Percentiles rank a stretch among this genome's conserved stretches.
These are phyloP conservation scores for Eilema griseolum DNA, from an alignment of 2,888 invertebrate species.

Conservation along the genomic window DNA sequence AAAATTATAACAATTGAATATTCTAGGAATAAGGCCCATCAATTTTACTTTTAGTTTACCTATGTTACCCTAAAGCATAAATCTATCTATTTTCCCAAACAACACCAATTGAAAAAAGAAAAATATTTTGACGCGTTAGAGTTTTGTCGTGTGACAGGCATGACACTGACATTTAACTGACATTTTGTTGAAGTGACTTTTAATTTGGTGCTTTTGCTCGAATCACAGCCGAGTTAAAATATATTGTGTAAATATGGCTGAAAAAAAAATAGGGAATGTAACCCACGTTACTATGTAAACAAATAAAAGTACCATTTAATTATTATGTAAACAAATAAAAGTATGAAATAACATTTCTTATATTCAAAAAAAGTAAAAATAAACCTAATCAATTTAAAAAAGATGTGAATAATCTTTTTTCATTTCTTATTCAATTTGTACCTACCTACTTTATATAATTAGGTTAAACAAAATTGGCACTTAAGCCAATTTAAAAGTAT, in stretches of 20 bases:
- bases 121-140: not conserved
- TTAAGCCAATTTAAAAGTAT: not conserved
- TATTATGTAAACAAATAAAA: too few species aligned
- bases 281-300: too few species aligned
- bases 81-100: not conserved
- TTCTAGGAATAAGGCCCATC: not conserved
- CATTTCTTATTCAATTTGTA: not conserved
- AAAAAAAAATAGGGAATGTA: not conserved
- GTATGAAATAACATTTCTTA: not conserved
- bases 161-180: conserved; percentile 1
- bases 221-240: not conserved
- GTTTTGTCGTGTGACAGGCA: not conserved
- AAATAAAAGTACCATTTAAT: too few species aligned
- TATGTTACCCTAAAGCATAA: not conserved
- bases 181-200: conserved; percentile 2
- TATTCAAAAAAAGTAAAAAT: not conserved
- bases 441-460: not conserved
- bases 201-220: not conserved
- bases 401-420: not conserved
- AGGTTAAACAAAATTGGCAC: not conserved
- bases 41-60: not conserved
- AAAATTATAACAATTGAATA: not conserved
- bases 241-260: not conserved
- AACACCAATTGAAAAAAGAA: not conserved
- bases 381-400: not conserved